Evolutionary conservation across 2,113 vertebrate species (phyloP), one percentile per base, ranked within the genome.

Genomic region (Oncorhynchus kisutch): DNA sequence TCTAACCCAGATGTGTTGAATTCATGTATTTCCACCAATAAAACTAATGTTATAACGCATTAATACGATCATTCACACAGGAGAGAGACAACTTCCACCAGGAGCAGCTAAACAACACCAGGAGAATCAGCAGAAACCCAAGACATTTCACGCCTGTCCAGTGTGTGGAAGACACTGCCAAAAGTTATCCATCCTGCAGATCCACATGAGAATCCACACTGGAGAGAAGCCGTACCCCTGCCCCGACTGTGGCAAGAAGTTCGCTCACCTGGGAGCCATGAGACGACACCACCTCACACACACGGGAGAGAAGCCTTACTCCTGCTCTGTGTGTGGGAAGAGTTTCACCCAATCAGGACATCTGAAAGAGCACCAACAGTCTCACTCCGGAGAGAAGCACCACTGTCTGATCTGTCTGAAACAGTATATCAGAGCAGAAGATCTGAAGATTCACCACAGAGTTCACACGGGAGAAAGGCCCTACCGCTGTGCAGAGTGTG

Each of bases 301-400:
- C 31, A 80, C 64, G 1, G 78, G 18, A 20, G 73, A 81, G 65
- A 67, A 67, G 65, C 89, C 91, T 0, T 75, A 88, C 1, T 71
- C 39, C 22, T 92, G 91, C 67, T 5, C 70, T 0, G 87, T 89
- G 20, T 92, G 91, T 0, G 84, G 86, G 73, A 90, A 91, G 54
- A 82, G 82, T 62, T 90, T 92, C 73, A 78, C 74, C 76, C 83
- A 85, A 29, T 73, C 79, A 14, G 82, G 84, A 49, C 81, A 76
- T 4, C 87, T 92, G 13, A 82, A 78, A 54, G 70, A 82, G 3
- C 91, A 91, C 65, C 76, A 64, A 54, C 88, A 85, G 0, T 84
- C 90, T 70, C 91, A 92, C 76, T 89, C 89, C 0, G 86, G 70
- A 71, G 70, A 71, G 49, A 71, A 71, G 27, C 70, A 49, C 5